Evolutionary conservation across 2,888 invertebrate genomes (phyloP).

Genomic region (Phytoseiulus persimilis): DNA sequence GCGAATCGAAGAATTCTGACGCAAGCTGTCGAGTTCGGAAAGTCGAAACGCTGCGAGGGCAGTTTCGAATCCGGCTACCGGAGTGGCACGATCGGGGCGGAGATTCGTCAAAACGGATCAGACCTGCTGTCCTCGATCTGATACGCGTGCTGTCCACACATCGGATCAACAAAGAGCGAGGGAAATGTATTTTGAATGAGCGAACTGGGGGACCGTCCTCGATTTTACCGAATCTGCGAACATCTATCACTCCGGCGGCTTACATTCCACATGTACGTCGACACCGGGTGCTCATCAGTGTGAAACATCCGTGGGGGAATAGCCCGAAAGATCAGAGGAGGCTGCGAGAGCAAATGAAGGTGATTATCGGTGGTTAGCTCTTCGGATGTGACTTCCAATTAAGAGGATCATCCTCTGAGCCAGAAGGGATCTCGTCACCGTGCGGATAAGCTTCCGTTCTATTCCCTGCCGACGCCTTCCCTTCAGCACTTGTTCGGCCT

Average conservation of each 20-base stretch:
- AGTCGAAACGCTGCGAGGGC: too few relatives aligned
- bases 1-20: too few relatives aligned
- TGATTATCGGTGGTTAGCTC: not conserved
- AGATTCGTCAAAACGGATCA: too few relatives aligned
- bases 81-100: too few relatives aligned
- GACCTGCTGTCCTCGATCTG: too few relatives aligned
- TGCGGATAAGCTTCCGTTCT: not conserved
- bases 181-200: too few relatives aligned
- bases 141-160: too few relatives aligned
- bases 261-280: not conserved
- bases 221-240: not conserved
- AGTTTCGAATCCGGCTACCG: too few relatives aligned
- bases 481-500: not conserved
- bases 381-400: not conserved
- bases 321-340: not conserved
- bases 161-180: too few relatives aligned
- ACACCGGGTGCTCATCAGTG: not conserved
- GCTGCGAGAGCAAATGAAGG: not conserved
- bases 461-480: not conserved
- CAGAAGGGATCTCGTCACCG: not conserved
- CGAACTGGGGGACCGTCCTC: too few relatives aligned
- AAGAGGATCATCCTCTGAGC: not conserved
- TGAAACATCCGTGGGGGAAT: not conserved
- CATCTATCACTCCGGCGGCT: not conserved
- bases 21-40: too few relatives aligned